Conservation (phyloP, 2,888 invertebrate species). For the Athripsodes cinereus region DNA sequence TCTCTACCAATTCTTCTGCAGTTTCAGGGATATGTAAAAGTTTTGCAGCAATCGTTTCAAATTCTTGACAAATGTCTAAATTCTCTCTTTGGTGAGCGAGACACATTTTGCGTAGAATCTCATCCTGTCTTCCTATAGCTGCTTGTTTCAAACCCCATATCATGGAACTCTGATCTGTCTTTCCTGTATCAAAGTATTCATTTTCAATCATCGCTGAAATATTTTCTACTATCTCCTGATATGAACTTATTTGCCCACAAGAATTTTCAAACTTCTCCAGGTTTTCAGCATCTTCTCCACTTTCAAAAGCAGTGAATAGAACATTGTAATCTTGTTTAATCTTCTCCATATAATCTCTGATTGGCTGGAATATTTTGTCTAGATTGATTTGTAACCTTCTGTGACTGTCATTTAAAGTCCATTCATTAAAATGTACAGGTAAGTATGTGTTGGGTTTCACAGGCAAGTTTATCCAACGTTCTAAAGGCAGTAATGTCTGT, state of each 20-base stretch:
- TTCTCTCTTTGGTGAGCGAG: conserved; percentile 60
- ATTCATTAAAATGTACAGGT: conserved; percentile 53
- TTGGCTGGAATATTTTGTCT: conserved; percentile 48
- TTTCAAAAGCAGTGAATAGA: conserved; percentile 47
- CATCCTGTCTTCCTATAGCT: conserved; percentile 52
- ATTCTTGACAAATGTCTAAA: conserved; percentile 62
- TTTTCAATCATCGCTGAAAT: conserved; percentile 57
- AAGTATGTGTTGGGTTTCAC: conserved; percentile 30
- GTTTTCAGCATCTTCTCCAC: conserved; percentile 41
- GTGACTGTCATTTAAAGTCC: conserved; percentile 49
- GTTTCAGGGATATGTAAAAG: conserved; percentile 69
- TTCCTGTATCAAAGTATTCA: conserved; percentile 62
- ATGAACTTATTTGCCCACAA: conserved; percentile 55
- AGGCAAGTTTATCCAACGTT: conserved; percentile 31
- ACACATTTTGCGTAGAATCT: conserved; percentile 58
- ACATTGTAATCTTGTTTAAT: conserved; percentile 52
- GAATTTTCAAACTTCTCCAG: conserved; percentile 53
- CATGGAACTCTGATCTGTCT: conserved; percentile 57
- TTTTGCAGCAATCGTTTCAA: conserved; percentile 61
- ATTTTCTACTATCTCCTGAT: conserved; percentile 53
- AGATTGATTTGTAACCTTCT: conserved; percentile 48
- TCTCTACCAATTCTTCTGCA: conserved; percentile 75
- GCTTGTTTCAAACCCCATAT: conserved; percentile 55
- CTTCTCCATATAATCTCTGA: conserved; percentile 48
- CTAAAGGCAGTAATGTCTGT: conserved; percentile 55